A percentile compares a stretch with the other conserved stretches of the same genome.
Evolutionary conservation across 2,797 vertebrate species (phyloP).

Genomic region (Morelia viridis): DNA sequence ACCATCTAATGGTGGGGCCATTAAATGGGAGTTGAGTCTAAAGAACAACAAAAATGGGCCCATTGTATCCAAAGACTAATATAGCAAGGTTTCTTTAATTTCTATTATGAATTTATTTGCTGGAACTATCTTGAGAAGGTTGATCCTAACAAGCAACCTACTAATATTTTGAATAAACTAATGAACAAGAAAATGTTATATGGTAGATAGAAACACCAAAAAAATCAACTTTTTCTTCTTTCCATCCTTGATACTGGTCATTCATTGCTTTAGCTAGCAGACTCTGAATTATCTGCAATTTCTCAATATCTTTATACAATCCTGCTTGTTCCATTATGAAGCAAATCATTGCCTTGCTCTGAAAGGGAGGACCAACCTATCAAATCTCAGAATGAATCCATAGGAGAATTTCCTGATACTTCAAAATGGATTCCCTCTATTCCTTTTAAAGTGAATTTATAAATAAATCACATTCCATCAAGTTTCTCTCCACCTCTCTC

Average conservation of each 20-base stretch:
- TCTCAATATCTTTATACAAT: conserved; percentile 39
- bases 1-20: too few species aligned
- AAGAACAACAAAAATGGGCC: not conserved
- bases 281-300: conserved; percentile 43
- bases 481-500: conserved; percentile 65
- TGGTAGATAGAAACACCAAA: not conserved
- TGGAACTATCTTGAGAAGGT: not conserved
- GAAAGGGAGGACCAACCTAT: conserved; percentile 45
- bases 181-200: not conserved
- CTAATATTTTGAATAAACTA: not conserved
- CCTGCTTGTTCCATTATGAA: conserved; percentile 44
- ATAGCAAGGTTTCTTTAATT: not conserved
- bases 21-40: too few species aligned
- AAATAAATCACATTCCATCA: conserved; percentile 77
- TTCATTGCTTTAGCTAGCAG: conserved; percentile 41
- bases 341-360: conserved; percentile 37
- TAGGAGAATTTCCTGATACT: conserved; percentile 21
- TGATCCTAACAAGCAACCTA: not conserved
- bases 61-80: not conserved
- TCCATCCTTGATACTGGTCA: conserved; percentile 13
- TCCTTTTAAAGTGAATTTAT: conserved; percentile 66
- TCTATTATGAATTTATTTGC: not conserved
- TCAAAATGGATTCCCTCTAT: conserved; percentile 54
- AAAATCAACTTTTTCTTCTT: not conserved
- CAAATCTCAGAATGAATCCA: conserved; percentile 56